Conservation (phyloP, 2,797 vertebrate species). For the Betta splendens region DNA sequence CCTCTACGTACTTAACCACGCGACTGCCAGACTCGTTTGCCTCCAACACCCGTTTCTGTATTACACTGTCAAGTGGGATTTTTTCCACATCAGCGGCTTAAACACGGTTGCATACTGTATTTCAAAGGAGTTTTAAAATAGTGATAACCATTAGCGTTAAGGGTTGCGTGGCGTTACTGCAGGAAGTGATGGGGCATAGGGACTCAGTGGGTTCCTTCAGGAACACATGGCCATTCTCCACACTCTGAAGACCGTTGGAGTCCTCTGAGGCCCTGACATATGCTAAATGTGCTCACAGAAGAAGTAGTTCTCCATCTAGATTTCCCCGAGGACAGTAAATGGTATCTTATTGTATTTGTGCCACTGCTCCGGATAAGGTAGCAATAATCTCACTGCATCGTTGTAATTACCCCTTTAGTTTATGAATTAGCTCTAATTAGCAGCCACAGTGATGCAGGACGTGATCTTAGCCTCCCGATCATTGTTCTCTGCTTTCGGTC, state of each 20-base stretch:
- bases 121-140: conserved; percentile 1
- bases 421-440: conserved; percentile 71
- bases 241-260: background rate
- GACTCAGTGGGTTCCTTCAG: background rate
- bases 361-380: conserved; percentile 46
- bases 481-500: conserved; percentile 30
- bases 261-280: conserved; percentile 13
- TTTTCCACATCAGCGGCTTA: conserved; percentile 2
- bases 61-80: conserved; percentile 1
- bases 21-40: background rate
- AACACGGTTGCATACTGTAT: background rate
- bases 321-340: conserved; percentile 56
- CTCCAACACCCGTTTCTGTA: background rate
- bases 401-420: conserved; percentile 65
- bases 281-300: conserved; percentile 24
- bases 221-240: background rate
- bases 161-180: background rate
- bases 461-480: conserved; percentile 33
- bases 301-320: conserved; percentile 31
- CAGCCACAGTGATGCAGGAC: conserved; percentile 14
- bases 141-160: background rate
- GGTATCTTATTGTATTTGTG: conserved; percentile 66
- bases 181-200: background rate
- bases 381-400: conserved; percentile 58
- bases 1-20: background rate